Conservation (phyloP, 2,113 vertebrate genomes). For the Paedocypris sp. region DNA sequence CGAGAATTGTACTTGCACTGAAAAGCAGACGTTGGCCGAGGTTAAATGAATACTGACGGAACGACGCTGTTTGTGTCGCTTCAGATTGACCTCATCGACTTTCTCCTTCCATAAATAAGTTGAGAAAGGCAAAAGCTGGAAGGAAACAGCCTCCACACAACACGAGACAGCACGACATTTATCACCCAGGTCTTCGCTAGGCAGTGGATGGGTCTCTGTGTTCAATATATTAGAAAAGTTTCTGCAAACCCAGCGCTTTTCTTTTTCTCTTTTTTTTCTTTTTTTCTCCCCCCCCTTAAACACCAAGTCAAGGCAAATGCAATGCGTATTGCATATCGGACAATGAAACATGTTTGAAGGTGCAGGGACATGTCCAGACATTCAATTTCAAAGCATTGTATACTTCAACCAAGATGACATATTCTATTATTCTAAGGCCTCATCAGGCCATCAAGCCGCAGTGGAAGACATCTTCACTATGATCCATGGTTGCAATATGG, state of each 20-base stretch:
- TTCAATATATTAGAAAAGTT: conserved; percentile 19
- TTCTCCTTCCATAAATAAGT: neutral
- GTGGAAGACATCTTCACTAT: conserved; percentile 30
- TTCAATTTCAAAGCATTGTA: conserved; percentile 43
- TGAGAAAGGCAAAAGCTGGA: neutral
- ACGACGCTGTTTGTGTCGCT: too few relatives aligned
- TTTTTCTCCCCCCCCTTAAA: too few relatives aligned
- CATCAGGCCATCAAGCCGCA: conserved; percentile 35
- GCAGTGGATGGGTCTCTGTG: conserved; percentile 24
- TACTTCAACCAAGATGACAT: conserved; percentile 38
- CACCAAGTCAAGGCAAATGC: conserved; percentile 21
- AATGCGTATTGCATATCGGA: conserved; percentile 26
- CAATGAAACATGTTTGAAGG: conserved; percentile 26
- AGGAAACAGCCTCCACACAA: conserved; percentile 18
- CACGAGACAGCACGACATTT: conserved; percentile 12
- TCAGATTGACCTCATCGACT: too few relatives aligned
- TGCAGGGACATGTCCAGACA: conserved; percentile 24
- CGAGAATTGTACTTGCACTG: neutral
- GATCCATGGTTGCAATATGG: conserved; percentile 39
- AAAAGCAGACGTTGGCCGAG: neutral
- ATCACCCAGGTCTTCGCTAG: conserved; percentile 20
- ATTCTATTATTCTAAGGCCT: conserved; percentile 40
- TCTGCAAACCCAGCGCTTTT: conserved; percentile 25
- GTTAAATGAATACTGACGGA: neutral
- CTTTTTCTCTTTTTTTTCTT: too few relatives aligned